Percentiles rank a stretch among this genome's conserved stretches.
These are phyloP conservation scores for Cantharis rufa DNA, from an alignment of 2,888 invertebrate species.

Conservation along the genomic window DNA sequence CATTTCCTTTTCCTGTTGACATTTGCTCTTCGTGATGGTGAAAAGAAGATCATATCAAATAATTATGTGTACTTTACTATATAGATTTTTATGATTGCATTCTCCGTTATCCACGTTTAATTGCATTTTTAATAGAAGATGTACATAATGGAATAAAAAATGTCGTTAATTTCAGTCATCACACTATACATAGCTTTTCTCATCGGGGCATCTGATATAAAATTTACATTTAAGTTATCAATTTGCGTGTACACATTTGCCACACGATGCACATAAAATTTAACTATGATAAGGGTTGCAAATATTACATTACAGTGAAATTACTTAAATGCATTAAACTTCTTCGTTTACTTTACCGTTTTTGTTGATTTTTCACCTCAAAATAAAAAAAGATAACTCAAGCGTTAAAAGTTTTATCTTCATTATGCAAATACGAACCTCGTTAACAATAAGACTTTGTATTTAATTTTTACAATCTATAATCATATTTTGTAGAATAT, in stretches of 20 bases:
- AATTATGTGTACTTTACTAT: background rate
- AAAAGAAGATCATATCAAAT: conserved; percentile 1
- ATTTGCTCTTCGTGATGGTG: background rate
- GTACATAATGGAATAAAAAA: background rate
- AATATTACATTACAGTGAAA: background rate
- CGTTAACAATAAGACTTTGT: background rate
- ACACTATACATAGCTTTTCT: background rate
- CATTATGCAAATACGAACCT: background rate
- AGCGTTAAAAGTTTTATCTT: background rate
- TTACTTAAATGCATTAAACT: conserved; percentile 28
- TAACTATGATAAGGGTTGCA: conserved; percentile 2
- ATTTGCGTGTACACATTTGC: conserved; percentile 11
- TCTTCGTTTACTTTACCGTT: conserved; percentile 27
- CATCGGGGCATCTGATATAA: background rate
- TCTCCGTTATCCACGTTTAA: background rate
- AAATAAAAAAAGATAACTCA: background rate
- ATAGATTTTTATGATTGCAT: background rate
- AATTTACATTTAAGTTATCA: conserved; percentile 3
- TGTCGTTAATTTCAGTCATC: background rate
- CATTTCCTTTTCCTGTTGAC: conserved; percentile 7
- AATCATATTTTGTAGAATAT: conserved; percentile 11
- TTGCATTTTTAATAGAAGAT: background rate
- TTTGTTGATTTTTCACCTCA: background rate
- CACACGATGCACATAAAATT: background rate
- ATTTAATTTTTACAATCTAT: conserved; percentile 16